Evolutionary conservation across 1,140 invertebrate species (phyloP).

Genomic region (Drosophila micromelanica): DNA sequence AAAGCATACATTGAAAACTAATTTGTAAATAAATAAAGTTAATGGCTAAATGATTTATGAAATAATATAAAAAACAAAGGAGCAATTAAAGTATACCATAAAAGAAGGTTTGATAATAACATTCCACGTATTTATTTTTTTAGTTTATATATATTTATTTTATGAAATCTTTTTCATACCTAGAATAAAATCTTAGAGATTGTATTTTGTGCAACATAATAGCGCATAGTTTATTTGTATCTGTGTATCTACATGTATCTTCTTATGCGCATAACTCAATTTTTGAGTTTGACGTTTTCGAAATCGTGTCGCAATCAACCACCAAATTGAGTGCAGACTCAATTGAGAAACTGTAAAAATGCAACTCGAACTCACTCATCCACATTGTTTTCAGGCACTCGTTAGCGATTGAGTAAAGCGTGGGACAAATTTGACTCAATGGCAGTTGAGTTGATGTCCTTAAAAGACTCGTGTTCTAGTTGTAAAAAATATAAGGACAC

Average conservation of each 20-base stretch:
- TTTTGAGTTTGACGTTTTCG: background rate
- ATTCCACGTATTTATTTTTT: no score
- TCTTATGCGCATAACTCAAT: slow-evolving; percentile 29
- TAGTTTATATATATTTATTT: no score
- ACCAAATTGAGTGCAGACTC: slow-evolving; percentile 21
- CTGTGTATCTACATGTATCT: background rate
- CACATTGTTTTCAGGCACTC: slow-evolving; percentile 40
- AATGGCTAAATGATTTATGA: background rate
- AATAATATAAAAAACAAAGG: no score
- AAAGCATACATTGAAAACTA: slow-evolving; percentile 34
- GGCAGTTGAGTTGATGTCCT: slow-evolving; percentile 10
- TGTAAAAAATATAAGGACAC: slow-evolving; percentile 30
- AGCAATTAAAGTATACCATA: no score
- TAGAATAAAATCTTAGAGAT: no score
- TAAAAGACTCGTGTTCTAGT: slow-evolving; percentile 14
- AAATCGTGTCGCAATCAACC: background rate
- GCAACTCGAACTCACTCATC: slow-evolving; percentile 33
- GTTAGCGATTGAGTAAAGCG: slow-evolving; percentile 27
- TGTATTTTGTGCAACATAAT: no score
- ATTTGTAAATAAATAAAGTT: slow-evolving; percentile 26
- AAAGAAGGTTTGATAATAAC: no score
- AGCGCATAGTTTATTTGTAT: background rate
- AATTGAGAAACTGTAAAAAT: slow-evolving; percentile 24
- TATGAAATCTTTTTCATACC: no score
- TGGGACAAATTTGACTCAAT: slow-evolving; percentile 4